Evolutionary conservation across 2,888 invertebrate species (phyloP), one percentile per base, ranked within the genome.

Genomic region (Bursaphelenchus okinawaensis): DNA sequence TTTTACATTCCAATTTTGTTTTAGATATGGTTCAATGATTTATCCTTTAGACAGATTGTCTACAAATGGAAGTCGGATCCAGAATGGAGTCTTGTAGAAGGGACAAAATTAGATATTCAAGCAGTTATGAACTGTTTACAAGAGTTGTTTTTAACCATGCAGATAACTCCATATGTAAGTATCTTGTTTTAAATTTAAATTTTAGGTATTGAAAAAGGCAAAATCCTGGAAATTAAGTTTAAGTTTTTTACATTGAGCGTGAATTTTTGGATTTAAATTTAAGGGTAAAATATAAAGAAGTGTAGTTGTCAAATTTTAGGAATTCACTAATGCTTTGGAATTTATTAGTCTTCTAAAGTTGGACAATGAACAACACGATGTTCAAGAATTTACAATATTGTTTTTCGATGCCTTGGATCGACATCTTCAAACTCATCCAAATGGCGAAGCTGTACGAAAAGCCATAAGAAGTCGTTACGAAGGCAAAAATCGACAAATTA

Each of bases 11-110:
- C 69, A 16, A 28, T 12, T 19, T 29, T 55, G 31, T 40, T 71
- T 52, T 55, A 77, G 77, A 76, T 80, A 23, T 81, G 81, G 77
- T 81, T 76, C 68, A 80, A 80, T 65, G 78, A 79, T 52, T 73
- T 77, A 0, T 70, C 67, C 8, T 78, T 81, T 57, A 78, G 79
- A 0, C 78, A 79, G 55, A 75, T 76, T n/a, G 65, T 81, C 55
- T 81, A 74, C 66, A 73, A 81, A 52, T 81, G 76, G 69, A 68
- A 73, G 4, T 68, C 76, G 0, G 70, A 69, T 7, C 52, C 52
- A 1, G 51, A 59, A 9, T 81, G 69, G 63, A 63, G 51, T 20
- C 58, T 69, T 68, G 26, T 75, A 67, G n/a, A 66, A 7, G 52
- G 59, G 56, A 16, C 74, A 68, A 40, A 65, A 62, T 71, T 81